Percentiles rank a stretch among this genome's conserved stretches.
Evolutionary conservation across 2,888 invertebrate species (phyloP).

Genomic region (Lydus trimaculatus): DNA sequence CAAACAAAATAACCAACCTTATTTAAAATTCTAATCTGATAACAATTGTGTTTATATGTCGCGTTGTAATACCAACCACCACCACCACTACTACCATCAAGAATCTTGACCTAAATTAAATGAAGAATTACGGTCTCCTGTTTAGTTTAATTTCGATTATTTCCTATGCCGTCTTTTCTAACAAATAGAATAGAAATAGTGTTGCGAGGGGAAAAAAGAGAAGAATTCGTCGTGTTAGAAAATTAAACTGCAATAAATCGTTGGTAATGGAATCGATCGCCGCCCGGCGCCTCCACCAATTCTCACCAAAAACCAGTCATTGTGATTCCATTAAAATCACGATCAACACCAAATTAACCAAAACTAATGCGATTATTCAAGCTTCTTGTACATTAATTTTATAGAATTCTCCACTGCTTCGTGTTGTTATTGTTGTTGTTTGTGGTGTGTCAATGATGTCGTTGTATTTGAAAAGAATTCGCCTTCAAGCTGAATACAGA

Average conservation of each 20-base stretch:
- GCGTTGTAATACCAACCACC: neutral
- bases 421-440: neutral
- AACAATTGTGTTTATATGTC: conserved; percentile 7
- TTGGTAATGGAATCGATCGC: neutral
- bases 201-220: too few species aligned
- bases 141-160: neutral
- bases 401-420: neutral
- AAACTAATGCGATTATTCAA: neutral
- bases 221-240: conserved; percentile 8
- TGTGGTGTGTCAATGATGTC: conserved; percentile 10
- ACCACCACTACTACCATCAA: neutral
- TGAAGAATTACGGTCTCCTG: neutral
- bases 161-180: neutral
- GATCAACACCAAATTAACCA: neutral
- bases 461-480: conserved; percentile 27
- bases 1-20: neutral
- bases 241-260: conserved; percentile 9
- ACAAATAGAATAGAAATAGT: too few species aligned
- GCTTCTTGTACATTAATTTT: neutral
- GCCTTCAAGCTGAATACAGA: conserved; percentile 33
- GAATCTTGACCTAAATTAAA: neutral
- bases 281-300: conserved; percentile 12
- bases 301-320: neutral
- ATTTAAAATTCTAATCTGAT: conserved; percentile 20
- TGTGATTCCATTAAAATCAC: neutral